phyloP scores from a whole-genome alignment of 1,140 invertebrate species.

The Heliconius nattereri region DNA sequence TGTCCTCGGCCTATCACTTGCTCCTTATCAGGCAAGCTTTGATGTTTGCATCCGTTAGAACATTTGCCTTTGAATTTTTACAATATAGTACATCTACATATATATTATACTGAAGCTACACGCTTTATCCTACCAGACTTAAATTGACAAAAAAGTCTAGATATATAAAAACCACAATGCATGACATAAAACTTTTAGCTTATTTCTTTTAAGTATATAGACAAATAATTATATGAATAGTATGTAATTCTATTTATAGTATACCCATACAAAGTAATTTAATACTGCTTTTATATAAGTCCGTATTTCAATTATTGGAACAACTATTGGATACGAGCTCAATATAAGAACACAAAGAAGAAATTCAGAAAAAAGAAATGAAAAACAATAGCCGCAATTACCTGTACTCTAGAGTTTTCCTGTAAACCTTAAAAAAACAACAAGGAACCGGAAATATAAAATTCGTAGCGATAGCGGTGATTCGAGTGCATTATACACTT shows the following conservation, averaged over 20 bases:
- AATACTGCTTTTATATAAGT: too few relatives aligned
- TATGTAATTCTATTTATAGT: too few relatives aligned
- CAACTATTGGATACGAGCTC: too few relatives aligned
- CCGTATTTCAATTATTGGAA: too few relatives aligned
- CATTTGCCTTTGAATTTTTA: background rate
- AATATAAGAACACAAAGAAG: background rate
- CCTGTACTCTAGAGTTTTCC: background rate
- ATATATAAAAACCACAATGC: too few relatives aligned
- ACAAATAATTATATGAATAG: too few relatives aligned
- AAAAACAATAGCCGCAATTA: background rate
- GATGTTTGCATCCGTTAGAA: conserved; percentile 18
- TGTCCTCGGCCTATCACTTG: conserved; percentile 9
- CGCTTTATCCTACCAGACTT: background rate
- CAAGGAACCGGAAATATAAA: conserved; percentile 8
- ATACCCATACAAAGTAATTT: too few relatives aligned
- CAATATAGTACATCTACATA: background rate
- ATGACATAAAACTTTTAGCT: too few relatives aligned
- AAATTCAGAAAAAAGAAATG: background rate
- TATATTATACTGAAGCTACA: background rate
- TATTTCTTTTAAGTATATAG: too few relatives aligned
- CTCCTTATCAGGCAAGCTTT: conserved; percentile 25
- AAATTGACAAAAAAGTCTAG: too few relatives aligned
- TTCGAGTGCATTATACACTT: conserved; percentile 10
- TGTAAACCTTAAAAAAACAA: conserved; percentile 2
- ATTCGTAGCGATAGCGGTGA: conserved; percentile 1